Evolutionary conservation across 2,113 vertebrate species (phyloP).

Genomic region (Cynopterus brachyotis): DNA sequence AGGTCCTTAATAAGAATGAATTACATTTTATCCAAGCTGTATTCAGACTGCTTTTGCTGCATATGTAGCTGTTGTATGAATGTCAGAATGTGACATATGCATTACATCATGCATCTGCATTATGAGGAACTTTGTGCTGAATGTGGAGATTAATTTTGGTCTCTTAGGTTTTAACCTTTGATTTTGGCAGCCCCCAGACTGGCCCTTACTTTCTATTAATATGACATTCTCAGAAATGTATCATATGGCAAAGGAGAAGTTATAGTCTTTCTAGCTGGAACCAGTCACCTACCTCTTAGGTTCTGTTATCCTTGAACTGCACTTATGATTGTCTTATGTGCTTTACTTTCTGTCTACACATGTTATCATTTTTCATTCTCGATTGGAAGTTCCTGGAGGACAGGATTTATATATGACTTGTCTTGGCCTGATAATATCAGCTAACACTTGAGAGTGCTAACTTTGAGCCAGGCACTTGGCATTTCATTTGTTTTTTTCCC

Average conservation of each 20-base stretch:
- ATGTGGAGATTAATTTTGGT: not conserved
- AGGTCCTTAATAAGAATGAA: not conserved
- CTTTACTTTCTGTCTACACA: not conserved
- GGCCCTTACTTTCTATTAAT: not conserved
- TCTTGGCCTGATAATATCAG: not conserved
- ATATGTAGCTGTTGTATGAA: not conserved
- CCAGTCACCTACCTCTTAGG: not conserved
- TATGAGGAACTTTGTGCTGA: not conserved
- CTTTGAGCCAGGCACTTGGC: not conserved
- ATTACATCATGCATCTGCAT: not conserved
- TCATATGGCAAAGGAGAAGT: not conserved
- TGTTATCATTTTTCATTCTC: not conserved
- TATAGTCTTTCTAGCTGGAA: not conserved
- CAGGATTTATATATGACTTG: not conserved
- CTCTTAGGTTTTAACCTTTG: not conserved
- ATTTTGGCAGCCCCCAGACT: not conserved
- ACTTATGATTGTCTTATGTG: not conserved
- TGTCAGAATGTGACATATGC: accelerated
- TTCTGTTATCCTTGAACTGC: not conserved
- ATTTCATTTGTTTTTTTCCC: not conserved
- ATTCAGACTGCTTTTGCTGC: not conserved
- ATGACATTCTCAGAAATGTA: not conserved
- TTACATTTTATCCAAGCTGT: not conserved
- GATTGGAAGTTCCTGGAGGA: not conserved
- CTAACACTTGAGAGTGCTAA: not conserved